Conservation (phyloP, 2,888 invertebrate species). For the Osedax fenrisi region DNA sequence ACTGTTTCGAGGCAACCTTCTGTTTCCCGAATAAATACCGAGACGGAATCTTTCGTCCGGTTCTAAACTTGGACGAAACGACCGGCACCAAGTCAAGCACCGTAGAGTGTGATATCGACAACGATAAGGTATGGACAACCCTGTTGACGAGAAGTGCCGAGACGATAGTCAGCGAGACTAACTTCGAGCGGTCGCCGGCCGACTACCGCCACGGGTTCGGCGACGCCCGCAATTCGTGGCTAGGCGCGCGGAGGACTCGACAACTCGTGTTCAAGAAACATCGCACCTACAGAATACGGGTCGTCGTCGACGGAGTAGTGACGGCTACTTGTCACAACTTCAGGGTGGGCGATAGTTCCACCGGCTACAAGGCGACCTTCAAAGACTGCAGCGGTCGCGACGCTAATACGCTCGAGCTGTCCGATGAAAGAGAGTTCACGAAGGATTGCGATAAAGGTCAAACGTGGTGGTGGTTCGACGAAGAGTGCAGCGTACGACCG, state of each 20-base stretch:
- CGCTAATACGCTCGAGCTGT: neutral
- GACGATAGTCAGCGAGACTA: neutral
- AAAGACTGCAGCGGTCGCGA: neutral
- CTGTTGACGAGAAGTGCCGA: neutral
- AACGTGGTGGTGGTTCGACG: neutral
- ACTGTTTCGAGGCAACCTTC: neutral
- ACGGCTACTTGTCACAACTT: neutral
- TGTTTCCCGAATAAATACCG: neutral
- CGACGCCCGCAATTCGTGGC: neutral
- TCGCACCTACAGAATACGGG: neutral
- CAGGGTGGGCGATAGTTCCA: neutral
- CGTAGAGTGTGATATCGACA: neutral
- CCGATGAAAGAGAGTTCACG: neutral
- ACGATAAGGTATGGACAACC: neutral
- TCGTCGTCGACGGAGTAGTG: neutral
- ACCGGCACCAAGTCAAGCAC: neutral
- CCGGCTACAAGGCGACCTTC: neutral
- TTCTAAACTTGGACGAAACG: neutral
- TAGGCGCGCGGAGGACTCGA: neutral
- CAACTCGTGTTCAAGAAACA: neutral
- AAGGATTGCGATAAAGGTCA: neutral
- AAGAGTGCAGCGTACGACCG: neutral
- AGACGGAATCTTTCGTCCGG: neutral
- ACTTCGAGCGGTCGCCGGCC: neutral
- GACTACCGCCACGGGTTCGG: neutral